These are phyloP conservation scores for Drosophila equinoxialis DNA, from an alignment of 1,140 invertebrate genomes.

Conservation along the genomic window DNA sequence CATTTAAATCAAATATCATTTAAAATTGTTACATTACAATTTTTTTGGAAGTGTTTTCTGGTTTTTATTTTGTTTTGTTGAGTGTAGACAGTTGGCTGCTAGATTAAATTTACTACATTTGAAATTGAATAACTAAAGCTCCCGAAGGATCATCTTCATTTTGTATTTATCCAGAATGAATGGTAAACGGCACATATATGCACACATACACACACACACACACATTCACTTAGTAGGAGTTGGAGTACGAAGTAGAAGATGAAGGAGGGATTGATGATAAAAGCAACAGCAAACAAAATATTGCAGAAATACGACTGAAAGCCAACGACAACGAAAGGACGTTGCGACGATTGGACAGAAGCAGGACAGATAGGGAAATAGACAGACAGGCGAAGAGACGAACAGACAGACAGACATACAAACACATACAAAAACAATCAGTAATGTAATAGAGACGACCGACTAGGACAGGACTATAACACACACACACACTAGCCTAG, in stretches of 20 bases:
- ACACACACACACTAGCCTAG: conserved; percentile 30
- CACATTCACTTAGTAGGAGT: not conserved
- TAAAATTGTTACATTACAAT: too few species aligned
- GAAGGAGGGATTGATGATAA: conserved; percentile 55
- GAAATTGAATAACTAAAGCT: conserved; percentile 81
- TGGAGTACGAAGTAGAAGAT: not conserved
- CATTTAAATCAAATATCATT: too few species aligned
- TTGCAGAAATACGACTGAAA: conserved; percentile 65
- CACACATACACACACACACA: conserved; percentile 31
- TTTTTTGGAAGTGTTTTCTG: not conserved
- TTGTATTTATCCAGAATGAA: conserved; percentile 81
- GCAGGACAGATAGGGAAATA: conserved; percentile 19
- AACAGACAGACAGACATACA: conserved; percentile 6
- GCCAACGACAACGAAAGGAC: conserved; percentile 39
- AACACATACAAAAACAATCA: conserved; percentile 74
- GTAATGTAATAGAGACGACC: conserved; percentile 77
- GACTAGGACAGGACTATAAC: conserved; percentile 35
- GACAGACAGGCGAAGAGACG: conserved; percentile 20
- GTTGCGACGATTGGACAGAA: not conserved
- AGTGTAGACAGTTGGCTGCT: conserved; percentile 56
- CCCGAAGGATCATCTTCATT: conserved; percentile 80
- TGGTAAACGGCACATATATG: conserved; percentile 76
- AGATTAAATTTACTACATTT: conserved; percentile 81
- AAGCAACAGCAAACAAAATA: conserved; percentile 69
- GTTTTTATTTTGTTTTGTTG: not conserved